Base-by-base conservation (phyloP, 2,113 vertebrate genomes). In the Urocynchramus pylzowi region DNA sequence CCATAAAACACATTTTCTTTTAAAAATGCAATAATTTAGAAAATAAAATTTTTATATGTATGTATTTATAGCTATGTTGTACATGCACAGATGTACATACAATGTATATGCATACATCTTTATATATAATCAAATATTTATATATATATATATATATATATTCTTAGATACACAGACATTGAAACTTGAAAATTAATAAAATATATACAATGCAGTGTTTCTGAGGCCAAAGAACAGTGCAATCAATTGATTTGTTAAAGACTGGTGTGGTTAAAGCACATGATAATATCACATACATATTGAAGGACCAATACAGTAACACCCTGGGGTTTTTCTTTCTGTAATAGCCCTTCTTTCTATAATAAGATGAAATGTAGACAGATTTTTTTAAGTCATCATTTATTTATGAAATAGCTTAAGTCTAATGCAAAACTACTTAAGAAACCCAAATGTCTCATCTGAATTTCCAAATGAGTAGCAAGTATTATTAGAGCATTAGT, bases 371-470 rank as follows among this genome's bases (percentile, higher is more conserved):
- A 96, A 93, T 45, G 83, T 80, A 90, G 92, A 92, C 8, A 7
- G 87, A 94, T 94, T 94, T 94, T 96, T 97, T 96, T 60, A 87
- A 92, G 85, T 83, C 78, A 93, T 96, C n/a, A 94, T 83, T 95
- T 97, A 95, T 97, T 95, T 91, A 95, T 93, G 67, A 96, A 71
- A 92, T 85, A 95, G 70, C 83, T 96, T 95, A 97, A 97, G 59
- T 95, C 61, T 97, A 95, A 95, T 81, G 93, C 77, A 93, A 94
- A 91, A 93, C 88, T 96, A 83, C 90, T 97, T 96, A 90, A 88
- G 92, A 90, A 96, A 88, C 59, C 74, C 79, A 96, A 96, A 95
- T 91, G 94, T 90, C 79, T 97, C 88, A 95, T 95, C 87, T 96
- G 89, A 95, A 95, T 95, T 95, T 97, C 88, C 85, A 96, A 95